These are phyloP conservation scores for Charanyca ferruginea DNA, from an alignment of 2,888 invertebrate species.

Conservation along the genomic window DNA sequence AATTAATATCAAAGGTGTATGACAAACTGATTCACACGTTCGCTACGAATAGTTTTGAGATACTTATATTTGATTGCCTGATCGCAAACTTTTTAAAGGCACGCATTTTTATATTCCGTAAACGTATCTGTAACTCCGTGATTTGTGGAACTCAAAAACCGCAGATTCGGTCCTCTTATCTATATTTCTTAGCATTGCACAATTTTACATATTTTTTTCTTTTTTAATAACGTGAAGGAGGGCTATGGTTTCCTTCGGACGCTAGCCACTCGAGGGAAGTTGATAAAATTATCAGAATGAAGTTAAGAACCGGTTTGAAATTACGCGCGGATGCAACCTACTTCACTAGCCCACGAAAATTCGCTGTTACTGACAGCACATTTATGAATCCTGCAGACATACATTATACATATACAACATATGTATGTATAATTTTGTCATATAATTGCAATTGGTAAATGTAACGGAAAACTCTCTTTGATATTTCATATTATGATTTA, in stretches of 20 bases:
- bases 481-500: conserved; percentile 32
- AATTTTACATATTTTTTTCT: neutral
- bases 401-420: neutral
- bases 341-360: conserved; percentile 62
- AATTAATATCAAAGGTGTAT: conserved; percentile 1
- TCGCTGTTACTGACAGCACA: conserved; percentile 66
- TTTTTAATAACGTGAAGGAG: conserved; percentile 4
- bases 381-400: conserved; percentile 44
- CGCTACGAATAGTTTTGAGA: conserved; percentile 1
- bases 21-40: conserved; percentile 4
- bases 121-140: conserved; percentile 37
- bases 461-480: conserved; percentile 14
- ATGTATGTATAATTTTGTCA: neutral
- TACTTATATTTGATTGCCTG: neutral
- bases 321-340: conserved; percentile 65
- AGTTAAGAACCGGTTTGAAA: conserved; percentile 72
- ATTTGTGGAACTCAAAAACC: conserved; percentile 18
- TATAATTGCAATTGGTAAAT: neutral
- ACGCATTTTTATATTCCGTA: conserved; percentile 30
- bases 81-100: conserved; percentile 2
- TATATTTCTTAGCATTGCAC: neutral
- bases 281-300: conserved; percentile 78
- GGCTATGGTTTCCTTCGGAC: conserved; percentile 10
- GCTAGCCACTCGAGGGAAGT: conserved; percentile 37
- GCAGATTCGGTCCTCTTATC: neutral